phyloP scores from a whole-genome alignment of 2,888 invertebrate species.

The Diogma glabrata region DNA sequence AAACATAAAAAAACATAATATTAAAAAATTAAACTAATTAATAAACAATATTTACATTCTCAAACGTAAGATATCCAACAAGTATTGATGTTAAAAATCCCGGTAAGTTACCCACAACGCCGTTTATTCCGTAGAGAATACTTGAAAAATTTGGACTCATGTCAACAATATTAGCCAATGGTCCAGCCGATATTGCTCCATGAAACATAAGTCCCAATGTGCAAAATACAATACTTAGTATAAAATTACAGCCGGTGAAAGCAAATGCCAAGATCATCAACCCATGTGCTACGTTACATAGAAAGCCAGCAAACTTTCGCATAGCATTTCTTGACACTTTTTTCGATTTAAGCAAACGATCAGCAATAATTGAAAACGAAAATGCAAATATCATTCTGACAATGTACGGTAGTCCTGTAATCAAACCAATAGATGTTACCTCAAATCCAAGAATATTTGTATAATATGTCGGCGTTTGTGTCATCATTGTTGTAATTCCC shows the following conservation, averaged over 20 bases:
- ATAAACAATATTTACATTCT: slow-evolving; percentile 43
- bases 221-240: slow-evolving; percentile 46
- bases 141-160: slow-evolving; percentile 50
- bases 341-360: slow-evolving; percentile 44
- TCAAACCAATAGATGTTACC: slow-evolving; percentile 48
- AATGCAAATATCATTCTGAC: slow-evolving; percentile 47
- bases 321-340: slow-evolving; percentile 49
- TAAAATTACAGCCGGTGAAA: slow-evolving; percentile 49
- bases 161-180: slow-evolving; percentile 53
- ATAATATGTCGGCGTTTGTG: slow-evolving; percentile 59
- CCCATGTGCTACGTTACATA: slow-evolving; percentile 35
- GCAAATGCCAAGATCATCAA: slow-evolving; percentile 36
- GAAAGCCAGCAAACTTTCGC: slow-evolving; percentile 47
- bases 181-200: slow-evolving; percentile 55
- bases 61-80: slow-evolving; percentile 48
- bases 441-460: slow-evolving; percentile 56
- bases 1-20: slow-evolving; percentile 20
- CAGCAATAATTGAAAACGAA: slow-evolving; percentile 43
- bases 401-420: slow-evolving; percentile 51
- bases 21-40: neutral
- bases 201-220: slow-evolving; percentile 50
- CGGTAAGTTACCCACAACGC: slow-evolving; percentile 43
- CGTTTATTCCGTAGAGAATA: slow-evolving; percentile 48
- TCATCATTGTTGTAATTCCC: slow-evolving; percentile 58
- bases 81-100: slow-evolving; percentile 51